A percentile compares a stretch with the other conserved stretches of the same genome.
These are phyloP conservation scores for Anguilla pacifica DNA, from an alignment of 2,797 vertebrate genomes.

Conservation along the genomic window DNA sequence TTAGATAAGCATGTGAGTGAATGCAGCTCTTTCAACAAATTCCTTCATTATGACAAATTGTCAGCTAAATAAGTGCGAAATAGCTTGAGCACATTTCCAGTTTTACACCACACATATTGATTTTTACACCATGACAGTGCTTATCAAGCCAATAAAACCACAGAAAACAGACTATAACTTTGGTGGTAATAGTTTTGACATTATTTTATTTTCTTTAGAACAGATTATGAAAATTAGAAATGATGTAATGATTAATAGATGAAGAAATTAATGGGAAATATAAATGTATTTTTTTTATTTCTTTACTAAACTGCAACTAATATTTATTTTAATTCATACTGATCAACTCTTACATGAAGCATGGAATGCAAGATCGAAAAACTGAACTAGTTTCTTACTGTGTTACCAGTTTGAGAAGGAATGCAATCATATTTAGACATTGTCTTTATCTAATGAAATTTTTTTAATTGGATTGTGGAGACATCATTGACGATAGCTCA, in stretches of 20 bases:
- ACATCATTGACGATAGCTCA: not conserved
- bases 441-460: not conserved
- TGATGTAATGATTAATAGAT: too few relatives aligned
- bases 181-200: not conserved
- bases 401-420: not conserved
- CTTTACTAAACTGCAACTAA: not conserved
- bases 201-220: not conserved
- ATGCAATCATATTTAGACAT: not conserved
- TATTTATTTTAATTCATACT: not conserved
- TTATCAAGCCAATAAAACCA: not conserved
- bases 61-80: not conserved
- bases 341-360: not conserved
- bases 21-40: not conserved
- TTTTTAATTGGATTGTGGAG: not conserved
- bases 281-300: not conserved
- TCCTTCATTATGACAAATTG: constrained; percentile 11
- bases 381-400: not conserved
- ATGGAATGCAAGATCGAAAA: not conserved
- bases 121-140: not conserved
- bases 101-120: not conserved
- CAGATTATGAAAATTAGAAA: not conserved
- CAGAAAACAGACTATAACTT: not conserved
- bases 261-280: not conserved
- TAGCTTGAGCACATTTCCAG: not conserved
- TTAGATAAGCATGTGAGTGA: constrained; percentile 10